A percentile compares a stretch with the other conserved stretches of the same genome.
Conservation (phyloP, 2,888 invertebrate genomes). For the Euplexia lucipara region DNA sequence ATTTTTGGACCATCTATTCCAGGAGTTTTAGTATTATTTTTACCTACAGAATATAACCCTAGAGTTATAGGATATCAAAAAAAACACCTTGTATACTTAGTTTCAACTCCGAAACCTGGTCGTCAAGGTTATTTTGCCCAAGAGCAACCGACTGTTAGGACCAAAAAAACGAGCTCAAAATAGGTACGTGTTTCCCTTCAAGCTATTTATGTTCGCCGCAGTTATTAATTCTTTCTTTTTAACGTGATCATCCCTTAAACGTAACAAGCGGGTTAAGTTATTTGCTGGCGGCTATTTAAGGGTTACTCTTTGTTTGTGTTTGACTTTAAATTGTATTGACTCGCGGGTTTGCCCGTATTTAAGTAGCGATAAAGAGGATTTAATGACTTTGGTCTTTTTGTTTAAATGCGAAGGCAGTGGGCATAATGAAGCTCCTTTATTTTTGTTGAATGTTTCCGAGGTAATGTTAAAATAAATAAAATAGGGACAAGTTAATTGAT, state of each 20-base stretch:
- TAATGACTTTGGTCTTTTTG: slow-evolving; percentile 14
- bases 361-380: slow-evolving; percentile 4
- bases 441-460: neutral
- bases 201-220: slow-evolving; percentile 44
- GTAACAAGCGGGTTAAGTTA: slow-evolving; percentile 53
- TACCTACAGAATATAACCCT: too few relatives aligned
- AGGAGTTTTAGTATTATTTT: too few relatives aligned
- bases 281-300: slow-evolving; percentile 45
- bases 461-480: neutral
- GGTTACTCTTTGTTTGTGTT: slow-evolving; percentile 44
- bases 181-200: slow-evolving; percentile 44
- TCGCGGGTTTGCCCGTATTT: slow-evolving; percentile 40
- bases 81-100: too few relatives aligned
- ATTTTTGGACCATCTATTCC: too few relatives aligned
- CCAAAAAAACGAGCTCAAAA: slow-evolving; percentile 28
- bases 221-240: slow-evolving; percentile 54
- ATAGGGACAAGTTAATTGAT: neutral
- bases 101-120: slow-evolving; percentile 3
- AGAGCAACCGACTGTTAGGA: neutral
- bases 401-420: neutral
- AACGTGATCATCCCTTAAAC: slow-evolving; percentile 47
- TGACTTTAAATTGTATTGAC: slow-evolving; percentile 41
- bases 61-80: too few relatives aligned
- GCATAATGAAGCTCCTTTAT: neutral
- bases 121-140: neutral